These are phyloP conservation scores for Heterochromis multidens DNA, from an alignment of 2,113 vertebrate species.

Conservation along the genomic window DNA sequence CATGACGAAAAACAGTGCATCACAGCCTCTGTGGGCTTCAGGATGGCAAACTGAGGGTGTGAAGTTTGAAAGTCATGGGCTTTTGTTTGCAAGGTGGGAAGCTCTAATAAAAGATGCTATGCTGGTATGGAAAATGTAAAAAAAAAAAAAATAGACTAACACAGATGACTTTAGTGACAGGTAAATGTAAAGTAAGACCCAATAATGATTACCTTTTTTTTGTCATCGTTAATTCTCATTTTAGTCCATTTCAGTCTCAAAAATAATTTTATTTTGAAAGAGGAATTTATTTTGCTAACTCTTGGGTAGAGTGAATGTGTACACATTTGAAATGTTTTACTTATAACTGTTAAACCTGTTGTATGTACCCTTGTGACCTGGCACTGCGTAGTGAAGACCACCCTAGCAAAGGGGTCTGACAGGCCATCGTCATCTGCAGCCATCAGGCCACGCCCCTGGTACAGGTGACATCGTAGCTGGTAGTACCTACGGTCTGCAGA, in stretches of 20 bases:
- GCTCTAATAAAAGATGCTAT: not conserved
- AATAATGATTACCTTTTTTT: not conserved
- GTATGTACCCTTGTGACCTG: slow-evolving; percentile 82
- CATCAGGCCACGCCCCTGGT: slow-evolving; percentile 88
- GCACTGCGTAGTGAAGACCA: slow-evolving; percentile 89
- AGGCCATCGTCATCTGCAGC: slow-evolving; percentile 89
- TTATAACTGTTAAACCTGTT: not conserved
- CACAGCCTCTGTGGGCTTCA: not conserved
- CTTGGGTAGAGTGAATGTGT: not conserved
- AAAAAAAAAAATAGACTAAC: not conserved
- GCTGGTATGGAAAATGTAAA: not conserved
- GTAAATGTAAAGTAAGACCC: not conserved
- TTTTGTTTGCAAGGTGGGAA: no score
- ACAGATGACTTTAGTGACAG: not conserved
- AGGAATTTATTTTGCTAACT: not conserved
- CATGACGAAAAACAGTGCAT: not conserved
- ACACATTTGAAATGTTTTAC: not conserved
- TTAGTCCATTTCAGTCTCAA: not conserved
- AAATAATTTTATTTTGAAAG: not conserved
- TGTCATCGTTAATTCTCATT: not conserved
- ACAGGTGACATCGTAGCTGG: slow-evolving; percentile 90
- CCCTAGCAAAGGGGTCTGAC: slow-evolving; percentile 86
- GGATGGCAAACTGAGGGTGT: not conserved
- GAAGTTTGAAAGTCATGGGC: not conserved
- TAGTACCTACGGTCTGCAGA: slow-evolving; percentile 84